Conservation (phyloP, 2,888 invertebrate genomes). For the Sympetrum striolatum region DNA sequence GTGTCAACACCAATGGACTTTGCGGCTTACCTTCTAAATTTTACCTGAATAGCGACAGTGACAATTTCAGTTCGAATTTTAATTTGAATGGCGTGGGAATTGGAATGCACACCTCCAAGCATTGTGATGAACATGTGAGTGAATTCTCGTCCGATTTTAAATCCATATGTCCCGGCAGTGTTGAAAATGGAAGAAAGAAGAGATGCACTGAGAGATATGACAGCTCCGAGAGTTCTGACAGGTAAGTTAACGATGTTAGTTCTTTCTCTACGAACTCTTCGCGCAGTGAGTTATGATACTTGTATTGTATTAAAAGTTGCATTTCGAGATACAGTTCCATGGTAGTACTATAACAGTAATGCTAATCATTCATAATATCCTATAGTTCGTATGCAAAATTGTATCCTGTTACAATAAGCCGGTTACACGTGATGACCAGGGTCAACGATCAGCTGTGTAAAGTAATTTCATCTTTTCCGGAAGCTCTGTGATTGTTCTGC, state of each 20-base stretch:
- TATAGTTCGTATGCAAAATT: not conserved
- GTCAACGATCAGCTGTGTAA: constrained; percentile 33
- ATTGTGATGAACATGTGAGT: constrained; percentile 50
- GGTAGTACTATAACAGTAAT: too few species aligned
- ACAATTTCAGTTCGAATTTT: constrained; percentile 50
- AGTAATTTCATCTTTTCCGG: not conserved
- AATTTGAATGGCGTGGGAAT: constrained; percentile 50
- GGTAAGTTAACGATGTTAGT: constrained; percentile 66
- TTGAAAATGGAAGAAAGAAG: constrained; percentile 72
- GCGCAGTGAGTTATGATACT: too few species aligned
- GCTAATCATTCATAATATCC: not conserved
- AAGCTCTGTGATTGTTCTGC: not conserved
- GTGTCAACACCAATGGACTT: constrained; percentile 59
- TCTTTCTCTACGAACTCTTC: not conserved
- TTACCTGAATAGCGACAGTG: constrained; percentile 60
- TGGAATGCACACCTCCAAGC: constrained; percentile 50
- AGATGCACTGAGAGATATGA: constrained; percentile 91
- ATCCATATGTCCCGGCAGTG: constrained; percentile 48
- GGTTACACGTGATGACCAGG: not conserved
- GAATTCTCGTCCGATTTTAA: constrained; percentile 49
- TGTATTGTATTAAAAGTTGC: too few species aligned
- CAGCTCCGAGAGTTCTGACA: constrained; percentile 93
- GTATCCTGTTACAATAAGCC: not conserved
- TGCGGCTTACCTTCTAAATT: constrained; percentile 57
- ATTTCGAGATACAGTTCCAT: too few species aligned